Conservation (phyloP, 2,113 vertebrate species). For the Anas platyrhynchos region DNA sequence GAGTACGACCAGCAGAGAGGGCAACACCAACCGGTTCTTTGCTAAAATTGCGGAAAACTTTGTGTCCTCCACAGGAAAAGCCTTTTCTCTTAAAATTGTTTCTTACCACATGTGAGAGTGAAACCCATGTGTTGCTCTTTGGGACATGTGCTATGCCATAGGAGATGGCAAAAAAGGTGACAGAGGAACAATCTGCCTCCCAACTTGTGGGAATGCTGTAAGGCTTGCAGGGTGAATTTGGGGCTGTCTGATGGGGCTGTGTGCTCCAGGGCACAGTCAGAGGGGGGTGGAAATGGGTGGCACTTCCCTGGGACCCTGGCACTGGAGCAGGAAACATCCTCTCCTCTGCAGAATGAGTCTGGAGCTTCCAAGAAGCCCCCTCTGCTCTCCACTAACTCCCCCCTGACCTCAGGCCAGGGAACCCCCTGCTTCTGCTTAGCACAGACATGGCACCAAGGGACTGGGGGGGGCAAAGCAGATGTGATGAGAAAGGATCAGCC, state of each 20-base stretch:
- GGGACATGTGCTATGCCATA: background rate
- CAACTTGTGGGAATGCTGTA: background rate
- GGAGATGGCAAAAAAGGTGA: background rate
- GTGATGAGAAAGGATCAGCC: background rate
- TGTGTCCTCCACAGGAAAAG: background rate
- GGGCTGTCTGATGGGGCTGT: background rate
- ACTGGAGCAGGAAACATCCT: background rate
- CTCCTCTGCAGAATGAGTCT: background rate
- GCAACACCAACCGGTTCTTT: background rate
- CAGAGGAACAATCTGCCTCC: background rate
- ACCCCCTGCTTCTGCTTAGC: background rate
- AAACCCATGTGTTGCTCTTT: background rate
- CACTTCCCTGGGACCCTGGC: background rate
- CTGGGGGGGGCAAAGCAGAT: background rate
- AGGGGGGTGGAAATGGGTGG: rapidly evolving
- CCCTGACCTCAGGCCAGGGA: background rate
- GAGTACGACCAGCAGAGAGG: background rate
- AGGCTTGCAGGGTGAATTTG: background rate
- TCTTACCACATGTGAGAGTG: background rate
- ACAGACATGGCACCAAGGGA: background rate
- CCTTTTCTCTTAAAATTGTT: background rate
- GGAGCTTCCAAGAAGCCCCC: background rate
- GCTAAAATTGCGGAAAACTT: background rate
- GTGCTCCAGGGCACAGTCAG: background rate
- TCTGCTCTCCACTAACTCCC: background rate